Evolutionary conservation across 2,888 invertebrate genomes (phyloP), one percentile per base, ranked within the genome.

Genomic region (Selenia dentaria): DNA sequence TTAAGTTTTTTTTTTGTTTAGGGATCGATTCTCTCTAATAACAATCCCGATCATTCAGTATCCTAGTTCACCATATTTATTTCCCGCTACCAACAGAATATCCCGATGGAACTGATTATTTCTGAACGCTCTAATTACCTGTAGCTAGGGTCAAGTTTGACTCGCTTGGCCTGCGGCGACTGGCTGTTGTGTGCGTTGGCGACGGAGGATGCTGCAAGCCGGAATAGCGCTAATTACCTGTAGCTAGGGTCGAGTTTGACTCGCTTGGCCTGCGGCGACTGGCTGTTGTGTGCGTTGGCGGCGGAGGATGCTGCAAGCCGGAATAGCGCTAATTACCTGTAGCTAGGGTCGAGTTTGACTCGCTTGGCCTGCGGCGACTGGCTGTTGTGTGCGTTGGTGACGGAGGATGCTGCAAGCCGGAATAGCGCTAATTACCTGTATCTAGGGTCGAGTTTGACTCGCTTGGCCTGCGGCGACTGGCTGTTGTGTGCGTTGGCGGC

Each of bases 71-170:
- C n/a, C n/a, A n/a, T n/a, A n/a, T n/a, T n/a, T n/a, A n/a, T n/a
- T n/a, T n/a, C n/a, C n/a, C n/a, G n/a, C n/a, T n/a, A n/a, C n/a
- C n/a, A n/a, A n/a, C n/a, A n/a, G n/a, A n/a, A n/a, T n/a, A n/a
- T n/a, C n/a, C n/a, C n/a, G n/a, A n/a, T n/a, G n/a, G n/a, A n/a
- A n/a, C n/a, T n/a, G n/a, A n/a, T n/a, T n/a, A n/a, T n/a, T n/a
- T n/a, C n/a, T n/a, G n/a, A n/a, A n/a, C n/a, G 3, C 24, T 6
- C 2, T 8, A 24, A n/a, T 24, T 12, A 86, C 86, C 51, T 68
- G 64, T 85, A 82, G 0, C 88, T 40, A 66, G 89, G 3, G 50
- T 88, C 87, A 0, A 88, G 70, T 33, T 81, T 84, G 54, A 72
- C 55, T 2, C 83, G 62, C 70, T 88, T 88, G 63, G 70, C n/a